Percentiles rank a stretch among this genome's conserved stretches.
phyloP scores from a whole-genome alignment of 1,140 invertebrate genomes.

The Bemisia tabaci region DNA sequence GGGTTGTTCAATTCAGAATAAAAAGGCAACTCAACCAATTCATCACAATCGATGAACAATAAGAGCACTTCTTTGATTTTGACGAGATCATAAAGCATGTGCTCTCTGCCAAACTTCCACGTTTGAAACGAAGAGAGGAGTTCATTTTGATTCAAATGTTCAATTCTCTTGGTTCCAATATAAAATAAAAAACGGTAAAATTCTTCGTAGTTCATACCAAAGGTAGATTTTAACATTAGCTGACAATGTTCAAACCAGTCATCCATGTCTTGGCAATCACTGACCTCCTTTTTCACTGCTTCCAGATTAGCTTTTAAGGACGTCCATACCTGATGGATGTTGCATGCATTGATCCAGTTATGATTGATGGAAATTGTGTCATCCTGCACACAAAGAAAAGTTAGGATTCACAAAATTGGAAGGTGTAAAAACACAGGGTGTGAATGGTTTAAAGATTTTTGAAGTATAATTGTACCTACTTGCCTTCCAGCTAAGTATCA shows the following conservation, averaged over 20 bases:
- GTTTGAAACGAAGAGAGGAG: constrained; percentile 25
- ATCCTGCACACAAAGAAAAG: constrained; percentile 37
- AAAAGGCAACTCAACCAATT: neutral
- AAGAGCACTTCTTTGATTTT: constrained; percentile 12
- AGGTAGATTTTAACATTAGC: constrained; percentile 60
- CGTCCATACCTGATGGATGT: constrained; percentile 58
- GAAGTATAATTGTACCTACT: too few species aligned
- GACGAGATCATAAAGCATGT: constrained; percentile 32
- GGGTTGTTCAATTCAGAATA: neutral
- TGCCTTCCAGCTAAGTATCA: too few species aligned
- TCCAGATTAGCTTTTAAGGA: constrained; percentile 46
- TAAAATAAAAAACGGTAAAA: constrained; percentile 52
- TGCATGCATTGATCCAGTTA: constrained; percentile 92
- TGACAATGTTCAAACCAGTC: constrained; percentile 63
- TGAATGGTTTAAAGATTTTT: too few species aligned
- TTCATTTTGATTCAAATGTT: constrained; percentile 23
- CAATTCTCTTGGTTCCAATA: constrained; percentile 41
- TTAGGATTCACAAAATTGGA: neutral
- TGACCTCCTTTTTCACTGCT: constrained; percentile 64
- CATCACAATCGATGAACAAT: neutral
- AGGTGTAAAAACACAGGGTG: too few species aligned
- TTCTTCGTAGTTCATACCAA: constrained; percentile 65
- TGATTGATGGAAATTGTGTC: constrained; percentile 96
- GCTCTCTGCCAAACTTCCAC: constrained; percentile 30
- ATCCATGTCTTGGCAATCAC: constrained; percentile 52